phyloP scores from a whole-genome alignment of 2,797 vertebrate genomes.

The Hydrophis major region DNA sequence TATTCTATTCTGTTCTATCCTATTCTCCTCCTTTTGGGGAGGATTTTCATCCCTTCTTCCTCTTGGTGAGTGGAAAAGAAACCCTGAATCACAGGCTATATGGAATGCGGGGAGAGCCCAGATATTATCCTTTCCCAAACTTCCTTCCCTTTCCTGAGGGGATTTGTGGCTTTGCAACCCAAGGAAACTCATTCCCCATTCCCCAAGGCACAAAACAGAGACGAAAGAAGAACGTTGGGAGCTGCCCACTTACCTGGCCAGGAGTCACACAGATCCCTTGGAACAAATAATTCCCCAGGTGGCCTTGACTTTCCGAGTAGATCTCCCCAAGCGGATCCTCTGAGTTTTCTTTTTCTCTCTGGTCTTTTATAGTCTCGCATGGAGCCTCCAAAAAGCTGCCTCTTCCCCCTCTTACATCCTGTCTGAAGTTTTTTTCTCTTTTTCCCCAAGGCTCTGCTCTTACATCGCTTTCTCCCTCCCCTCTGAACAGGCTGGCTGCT shows the following conservation, averaged over 20 bases:
- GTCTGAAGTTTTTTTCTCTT: constrained; percentile 81
- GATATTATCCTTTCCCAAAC: not conserved
- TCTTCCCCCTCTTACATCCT: constrained; percentile 86
- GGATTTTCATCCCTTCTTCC: not conserved
- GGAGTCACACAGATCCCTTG: constrained; percentile 34
- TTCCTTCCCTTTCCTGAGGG: not conserved
- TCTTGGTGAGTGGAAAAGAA: not conserved
- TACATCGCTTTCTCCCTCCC: constrained; percentile 61
- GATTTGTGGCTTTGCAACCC: not conserved
- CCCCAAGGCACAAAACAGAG: constrained; percentile 12
- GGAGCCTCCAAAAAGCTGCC: constrained; percentile 80
- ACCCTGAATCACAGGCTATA: not conserved
- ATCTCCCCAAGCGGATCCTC: constrained; percentile 65
- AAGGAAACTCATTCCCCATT: not conserved
- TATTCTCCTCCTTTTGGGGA: not conserved
- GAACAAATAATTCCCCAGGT: constrained; percentile 6
- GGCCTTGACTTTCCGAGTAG: constrained; percentile 59
- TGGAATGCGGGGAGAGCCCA: too few species aligned
- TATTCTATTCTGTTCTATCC: too few species aligned
- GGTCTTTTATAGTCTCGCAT: constrained; percentile 89
- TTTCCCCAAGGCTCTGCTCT: constrained; percentile 79
- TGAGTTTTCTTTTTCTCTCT: constrained; percentile 71
- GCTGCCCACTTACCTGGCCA: constrained; percentile 58
- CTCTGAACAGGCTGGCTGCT: constrained; percentile 47
- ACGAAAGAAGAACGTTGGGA: constrained; percentile 31